Evolutionary conservation across 2,888 invertebrate species (phyloP).

Genomic region (Dolichomitus sp.): DNA sequence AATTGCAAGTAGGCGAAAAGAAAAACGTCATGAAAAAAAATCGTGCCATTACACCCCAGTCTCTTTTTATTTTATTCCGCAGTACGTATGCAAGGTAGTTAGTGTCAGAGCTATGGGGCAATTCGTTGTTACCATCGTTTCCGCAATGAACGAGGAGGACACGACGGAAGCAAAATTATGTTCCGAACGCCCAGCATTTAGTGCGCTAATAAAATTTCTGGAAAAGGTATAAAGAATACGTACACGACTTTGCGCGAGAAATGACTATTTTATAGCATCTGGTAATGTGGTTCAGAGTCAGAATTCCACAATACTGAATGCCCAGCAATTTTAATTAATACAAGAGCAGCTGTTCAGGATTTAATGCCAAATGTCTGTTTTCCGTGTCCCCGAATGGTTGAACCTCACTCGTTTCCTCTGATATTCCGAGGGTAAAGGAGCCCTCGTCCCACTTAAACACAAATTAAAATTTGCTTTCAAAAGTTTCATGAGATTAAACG

Average conservation of each 20-base stretch:
- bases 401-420: not conserved
- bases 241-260: not conserved
- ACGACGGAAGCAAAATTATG: slow-evolving; percentile 6
- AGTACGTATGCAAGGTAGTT: not conserved
- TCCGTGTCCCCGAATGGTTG: not conserved
- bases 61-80: not conserved
- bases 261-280: not conserved
- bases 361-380: not conserved
- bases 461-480: slow-evolving; percentile 33
- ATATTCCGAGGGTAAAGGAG: not conserved
- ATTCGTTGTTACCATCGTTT: slow-evolving; percentile 7
- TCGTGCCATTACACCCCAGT: not conserved
- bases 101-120: slow-evolving; percentile 5
- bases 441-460: slow-evolving; percentile 4
- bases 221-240: not conserved
- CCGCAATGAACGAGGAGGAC: not conserved
- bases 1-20: not conserved
- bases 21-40: not conserved
- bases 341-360: not conserved
- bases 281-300: not conserved
- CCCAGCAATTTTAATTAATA: not conserved
- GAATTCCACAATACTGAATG: not conserved
- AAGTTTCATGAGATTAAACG: slow-evolving; percentile 27
- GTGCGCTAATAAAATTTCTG: not conserved
- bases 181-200: not conserved